phyloP scores from a whole-genome alignment of 2,888 invertebrate species.

The Nomada hirtipes region DNA sequence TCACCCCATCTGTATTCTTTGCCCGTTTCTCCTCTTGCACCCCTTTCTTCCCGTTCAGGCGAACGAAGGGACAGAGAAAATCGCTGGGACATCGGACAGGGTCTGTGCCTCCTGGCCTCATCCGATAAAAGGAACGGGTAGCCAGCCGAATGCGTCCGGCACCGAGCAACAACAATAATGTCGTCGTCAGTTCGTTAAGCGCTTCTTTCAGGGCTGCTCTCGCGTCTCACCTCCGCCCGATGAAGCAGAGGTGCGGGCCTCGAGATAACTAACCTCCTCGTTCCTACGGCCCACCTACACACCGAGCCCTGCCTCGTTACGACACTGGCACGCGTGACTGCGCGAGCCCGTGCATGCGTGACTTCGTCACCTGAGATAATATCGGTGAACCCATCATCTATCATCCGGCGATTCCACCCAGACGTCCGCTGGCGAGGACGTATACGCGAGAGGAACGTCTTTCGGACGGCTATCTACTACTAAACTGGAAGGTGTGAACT shows the following conservation, averaged over 20 bases:
- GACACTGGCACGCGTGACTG: slow-evolving; percentile 61
- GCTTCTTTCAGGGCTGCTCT: slow-evolving; percentile 72
- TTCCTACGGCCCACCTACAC: slow-evolving; percentile 59
- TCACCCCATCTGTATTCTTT: slow-evolving; percentile 27
- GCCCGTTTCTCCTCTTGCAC: slow-evolving; percentile 38
- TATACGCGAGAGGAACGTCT: slow-evolving; percentile 3
- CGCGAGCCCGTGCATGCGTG: slow-evolving; percentile 66
- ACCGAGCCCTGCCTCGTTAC: slow-evolving; percentile 58
- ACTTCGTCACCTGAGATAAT: slow-evolving; percentile 77
- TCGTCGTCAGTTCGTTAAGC: slow-evolving; percentile 81
- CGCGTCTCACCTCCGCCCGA: slow-evolving; percentile 45
- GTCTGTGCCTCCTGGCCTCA: slow-evolving; percentile 71
- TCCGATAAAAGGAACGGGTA: slow-evolving; percentile 80
- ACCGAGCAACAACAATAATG: slow-evolving; percentile 78
- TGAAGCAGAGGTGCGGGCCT: slow-evolving; percentile 51
- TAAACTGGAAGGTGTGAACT: slow-evolving; percentile 1
- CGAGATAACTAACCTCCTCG: slow-evolving; percentile 69
- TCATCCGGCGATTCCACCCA: slow-evolving; percentile 64
- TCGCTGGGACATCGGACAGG: slow-evolving; percentile 44
- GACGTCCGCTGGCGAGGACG: slow-evolving; percentile 2
- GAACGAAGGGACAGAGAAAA: slow-evolving; percentile 58
- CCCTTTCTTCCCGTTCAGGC: slow-evolving; percentile 39
- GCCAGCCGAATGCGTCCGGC: slow-evolving; percentile 72
- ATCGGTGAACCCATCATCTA: slow-evolving; percentile 69
- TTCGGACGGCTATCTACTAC: slow-evolving; percentile 7